Conservation (phyloP, 2,888 invertebrate genomes). For the Spodoptera exigua region DNA sequence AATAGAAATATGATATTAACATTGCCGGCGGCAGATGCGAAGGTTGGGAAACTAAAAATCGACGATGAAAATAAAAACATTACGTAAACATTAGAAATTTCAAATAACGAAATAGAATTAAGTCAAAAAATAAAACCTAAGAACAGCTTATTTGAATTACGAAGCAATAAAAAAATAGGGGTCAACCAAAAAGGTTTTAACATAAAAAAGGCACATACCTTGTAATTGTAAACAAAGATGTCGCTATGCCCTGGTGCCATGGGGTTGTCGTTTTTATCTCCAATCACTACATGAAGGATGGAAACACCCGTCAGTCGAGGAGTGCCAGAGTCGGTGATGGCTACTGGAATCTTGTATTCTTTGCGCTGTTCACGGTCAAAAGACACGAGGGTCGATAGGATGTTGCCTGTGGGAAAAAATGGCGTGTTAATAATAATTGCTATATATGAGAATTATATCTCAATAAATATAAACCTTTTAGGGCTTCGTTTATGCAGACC, state of each 20-base stretch:
- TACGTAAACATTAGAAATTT: conserved; percentile 1
- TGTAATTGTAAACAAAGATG: conserved; percentile 98
- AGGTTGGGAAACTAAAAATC: no score
- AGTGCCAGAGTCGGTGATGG: conserved; percentile 95
- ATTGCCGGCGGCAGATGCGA: not conserved
- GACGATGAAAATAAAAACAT: not conserved
- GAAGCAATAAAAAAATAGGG: conserved; percentile 5
- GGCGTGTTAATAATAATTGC: not conserved
- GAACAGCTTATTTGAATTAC: conserved; percentile 8
- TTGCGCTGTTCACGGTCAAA: conserved; percentile 97
- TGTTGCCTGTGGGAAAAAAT: conserved; percentile 80
- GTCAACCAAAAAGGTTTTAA: conserved; percentile 1
- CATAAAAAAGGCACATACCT: conserved; percentile 83
- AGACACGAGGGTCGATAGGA: conserved; percentile 91
- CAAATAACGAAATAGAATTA: conserved; percentile 6
- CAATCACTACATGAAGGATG: conserved; percentile 96
- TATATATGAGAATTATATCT: no score
- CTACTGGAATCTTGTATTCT: conserved; percentile 96
- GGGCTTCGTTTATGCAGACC: no score
- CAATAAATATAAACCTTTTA: no score
- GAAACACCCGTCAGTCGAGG: conserved; percentile 94
- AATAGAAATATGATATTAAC: conserved; percentile 33
- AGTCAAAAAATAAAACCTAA: conserved; percentile 1
- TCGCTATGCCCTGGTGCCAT: conserved; percentile 96
- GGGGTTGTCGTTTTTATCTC: conserved; percentile 97